Conservation (phyloP, 2,888 invertebrate genomes). For the Scaptomyza caliginosa region DNA sequence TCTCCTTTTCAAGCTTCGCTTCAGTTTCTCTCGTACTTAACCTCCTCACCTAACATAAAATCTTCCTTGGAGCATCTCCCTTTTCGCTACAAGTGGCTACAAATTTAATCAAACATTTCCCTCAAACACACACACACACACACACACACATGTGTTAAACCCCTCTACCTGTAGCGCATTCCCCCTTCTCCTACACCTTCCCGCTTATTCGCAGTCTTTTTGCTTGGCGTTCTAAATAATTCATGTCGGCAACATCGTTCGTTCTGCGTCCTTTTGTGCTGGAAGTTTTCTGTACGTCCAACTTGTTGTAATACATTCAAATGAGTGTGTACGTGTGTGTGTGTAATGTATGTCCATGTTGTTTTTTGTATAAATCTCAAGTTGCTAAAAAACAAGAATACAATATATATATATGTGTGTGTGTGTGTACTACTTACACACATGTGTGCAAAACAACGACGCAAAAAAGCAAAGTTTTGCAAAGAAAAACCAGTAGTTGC, state of each 20-base stretch:
- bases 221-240: conserved; percentile 72
- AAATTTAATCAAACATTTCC: conserved; percentile 74
- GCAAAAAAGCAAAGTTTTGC: conserved; percentile 28
- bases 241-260: conserved; percentile 67
- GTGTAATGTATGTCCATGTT: conserved; percentile 28
- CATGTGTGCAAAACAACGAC: conserved; percentile 17
- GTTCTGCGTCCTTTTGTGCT: conserved; percentile 58
- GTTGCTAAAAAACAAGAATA: conserved; percentile 39
- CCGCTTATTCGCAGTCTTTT: conserved; percentile 26
- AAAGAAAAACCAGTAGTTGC: conserved; percentile 23
- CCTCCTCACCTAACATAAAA: not conserved
- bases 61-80: conserved; percentile 2
- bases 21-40: not conserved
- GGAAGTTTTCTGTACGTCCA: conserved; percentile 58
- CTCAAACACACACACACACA: conserved; percentile 13
- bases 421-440: not conserved
- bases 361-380: conserved; percentile 62
- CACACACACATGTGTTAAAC: conserved; percentile 3
- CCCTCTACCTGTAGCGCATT: not conserved
- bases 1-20: not conserved
- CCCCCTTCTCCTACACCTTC: not conserved
- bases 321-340: conserved; percentile 47
- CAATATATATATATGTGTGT: conserved; percentile 1
- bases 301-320: conserved; percentile 76
- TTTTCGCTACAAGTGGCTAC: conserved; percentile 53